A percentile compares a stretch with the other conserved stretches of the same genome.
Conservation (phyloP, 2,113 vertebrate species). For the Chinchilla lanigera region DNA sequence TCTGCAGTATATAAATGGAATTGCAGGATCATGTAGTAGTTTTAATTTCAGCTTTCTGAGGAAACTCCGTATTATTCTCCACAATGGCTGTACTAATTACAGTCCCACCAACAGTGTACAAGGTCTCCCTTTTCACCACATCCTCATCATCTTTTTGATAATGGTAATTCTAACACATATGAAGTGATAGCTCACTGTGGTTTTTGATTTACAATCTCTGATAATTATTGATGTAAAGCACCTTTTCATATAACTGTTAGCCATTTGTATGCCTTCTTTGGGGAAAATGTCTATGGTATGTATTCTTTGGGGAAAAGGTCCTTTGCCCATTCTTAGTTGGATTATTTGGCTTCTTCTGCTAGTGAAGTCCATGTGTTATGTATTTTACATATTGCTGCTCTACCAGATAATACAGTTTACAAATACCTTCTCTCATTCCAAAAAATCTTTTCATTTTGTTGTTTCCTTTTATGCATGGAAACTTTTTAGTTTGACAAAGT, state of each 20-base stretch:
- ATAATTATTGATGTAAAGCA: not conserved
- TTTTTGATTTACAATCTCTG: not conserved
- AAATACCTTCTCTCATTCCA: not conserved
- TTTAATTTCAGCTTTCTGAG: not conserved
- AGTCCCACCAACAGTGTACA: not conserved
- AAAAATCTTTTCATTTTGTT: not conserved
- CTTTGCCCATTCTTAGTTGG: not conserved
- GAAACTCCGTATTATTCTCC: not conserved
- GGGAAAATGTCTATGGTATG: not conserved
- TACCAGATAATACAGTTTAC: not conserved
- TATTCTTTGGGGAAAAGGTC: not conserved
- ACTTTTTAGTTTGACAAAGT: not conserved
- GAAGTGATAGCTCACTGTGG: not conserved
- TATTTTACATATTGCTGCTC: not conserved
- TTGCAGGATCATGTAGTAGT: not conserved
- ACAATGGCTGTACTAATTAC: not conserved
- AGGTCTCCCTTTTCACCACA: not conserved
- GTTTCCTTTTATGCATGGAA: not conserved
- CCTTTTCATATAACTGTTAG: not conserved
- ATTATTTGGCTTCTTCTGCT: not conserved
- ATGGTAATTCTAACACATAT: not conserved
- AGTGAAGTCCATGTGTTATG: not conserved
- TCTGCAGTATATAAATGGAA: not conserved
- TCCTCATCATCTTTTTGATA: not conserved
- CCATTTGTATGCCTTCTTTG: not conserved